Base-by-base conservation (phyloP, 2,113 vertebrate species). In the Stigmatopora nigra region DNA sequence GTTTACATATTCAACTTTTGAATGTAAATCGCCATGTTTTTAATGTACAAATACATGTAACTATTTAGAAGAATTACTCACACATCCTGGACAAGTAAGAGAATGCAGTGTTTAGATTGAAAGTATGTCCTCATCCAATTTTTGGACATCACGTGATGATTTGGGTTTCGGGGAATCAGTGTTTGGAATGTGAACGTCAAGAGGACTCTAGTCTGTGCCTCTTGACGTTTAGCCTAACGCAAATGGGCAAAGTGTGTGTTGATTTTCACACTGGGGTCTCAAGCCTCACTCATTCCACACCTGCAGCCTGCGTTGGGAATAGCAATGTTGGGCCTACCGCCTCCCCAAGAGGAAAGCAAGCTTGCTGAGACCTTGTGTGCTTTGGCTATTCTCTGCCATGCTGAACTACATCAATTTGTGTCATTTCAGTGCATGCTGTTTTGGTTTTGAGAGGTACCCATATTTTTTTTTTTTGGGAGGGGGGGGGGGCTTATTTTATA, bases 271-370 rank as follows among this genome's bases (percentile, higher is more conserved):
- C 66, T 20, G 49, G 85, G 78, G 79, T 83, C 70, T 64, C 67
- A 69, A 31, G 78, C 64, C 46, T 70, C 63, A 77, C 74, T 80
- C 86, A 79, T 84, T 82, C 76, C 86, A 89, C 90, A 90, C 89
- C 89, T 90, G 86, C 83, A 89, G 78, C 89, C 84, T 85, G 81
- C 75, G 79, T 77, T 82, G 88, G 87, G 89, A 88, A 88, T 86
- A 86, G 70, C 63, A 63, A 64, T 77, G 77, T 60, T 12, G 1
- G 72, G 63, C 68, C 53, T 76, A 36, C 53, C 61, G 45, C 67
- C 55, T 85, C 83, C 86, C 84, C 66, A 62, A 22, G 80, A 76
- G 80, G 72, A 38, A 36, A 59, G 72, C 13, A 22, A 59, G 56
- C 63, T 65, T 57, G 53, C 74, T 56, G 66, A 71, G 73, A 63